Evolutionary conservation across 2,113 vertebrate genomes (phyloP), one percentile per base, ranked within the genome.

Genomic region (Cyprinus carpio): DNA sequence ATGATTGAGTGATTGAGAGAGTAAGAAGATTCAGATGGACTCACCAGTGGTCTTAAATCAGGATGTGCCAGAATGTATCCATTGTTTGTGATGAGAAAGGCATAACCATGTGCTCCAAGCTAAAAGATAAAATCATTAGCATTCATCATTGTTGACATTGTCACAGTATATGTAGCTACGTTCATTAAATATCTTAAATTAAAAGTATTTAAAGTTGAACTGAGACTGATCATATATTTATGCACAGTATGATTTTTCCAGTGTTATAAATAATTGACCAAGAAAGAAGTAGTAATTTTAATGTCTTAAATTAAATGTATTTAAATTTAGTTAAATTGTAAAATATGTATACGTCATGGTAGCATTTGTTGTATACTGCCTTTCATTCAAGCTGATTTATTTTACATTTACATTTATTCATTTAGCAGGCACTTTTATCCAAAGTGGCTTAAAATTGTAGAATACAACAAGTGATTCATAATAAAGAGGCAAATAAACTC

Each of bases 41-140:
- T 96, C 94, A 99, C 98, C 95, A 99, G 88, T 72, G 98, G 98
- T 72, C 97, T 96, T 15, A 99, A 96, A 91, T 99, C 97, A 1
- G 98, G 98, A 85, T 99, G 98, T 0, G 97, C 96, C 77, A 99
- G 95, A 89, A 99, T 98, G 93, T 99, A 99, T 27, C 98, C 98
- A 0, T 99, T 99, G 92, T 99, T 99, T 9, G 96, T 99, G 90
- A 97, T 95, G 90, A 99, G 92, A 89, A 99, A 99, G 89, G 98
- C 96, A 0, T 99, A 99, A 56, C 98, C 98, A 5, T 99, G 98
- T 60, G 97, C 93, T 54, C 98, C 98, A 15, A 99, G 95, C 98
- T 99, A 92, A 65, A 20, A 85, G 77, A 18, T 13, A 81, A 81
- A 54, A 9, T n/a, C 4, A 23, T 86, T 69, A 88, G 31, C 6